Evolutionary conservation across 2,797 vertebrate species (phyloP), one percentile per base, ranked within the genome.

Genomic region (Rhinatrema bivittatum): DNA sequence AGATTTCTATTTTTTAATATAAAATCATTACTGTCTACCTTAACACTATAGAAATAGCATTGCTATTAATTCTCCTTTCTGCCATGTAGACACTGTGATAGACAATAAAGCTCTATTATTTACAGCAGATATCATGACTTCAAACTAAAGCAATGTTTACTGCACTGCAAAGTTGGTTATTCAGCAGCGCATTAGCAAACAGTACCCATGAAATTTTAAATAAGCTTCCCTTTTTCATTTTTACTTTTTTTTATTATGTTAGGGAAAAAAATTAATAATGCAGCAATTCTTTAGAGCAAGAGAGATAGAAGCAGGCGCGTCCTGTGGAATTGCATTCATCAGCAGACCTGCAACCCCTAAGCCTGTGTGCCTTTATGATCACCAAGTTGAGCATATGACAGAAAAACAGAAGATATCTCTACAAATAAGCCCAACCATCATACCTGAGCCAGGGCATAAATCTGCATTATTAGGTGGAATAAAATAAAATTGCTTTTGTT

Each of bases 201-300:
- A 6, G 13, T 13, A 35, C 24, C 26, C 32, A 47, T 54, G 5
- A 40, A 21, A 29, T 48, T 56, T 54, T 50, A 60, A n/a, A 56
- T 50, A 53, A 50, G n/a, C 3, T 43, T 16, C 22, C 46, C 2
- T 21, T 58, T 36, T 58, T 36, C 7, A 3, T 34, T 30, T 47
- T 41, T 29, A 31, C 6, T 46, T 29, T 36, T 46, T 29, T 36
- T 18, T 16, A 20, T 21, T 40, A 18, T 44, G 24, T 32, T 17
- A 10, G 10, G 42, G 53, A 57, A 49, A 8, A 13, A 38, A n/a
- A 22, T 10, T 23, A 7, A 16, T 28, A 28, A 26, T 4, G 18
- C 24, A 42, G 5, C 9, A 43, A 10, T 45, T 34, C 2, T 29
- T 14, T 46, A 16, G 21, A 35, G 20, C 2, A 29, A 36, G 9